phyloP scores from a whole-genome alignment of 2,888 invertebrate species.

The Laspeyria flexula region DNA sequence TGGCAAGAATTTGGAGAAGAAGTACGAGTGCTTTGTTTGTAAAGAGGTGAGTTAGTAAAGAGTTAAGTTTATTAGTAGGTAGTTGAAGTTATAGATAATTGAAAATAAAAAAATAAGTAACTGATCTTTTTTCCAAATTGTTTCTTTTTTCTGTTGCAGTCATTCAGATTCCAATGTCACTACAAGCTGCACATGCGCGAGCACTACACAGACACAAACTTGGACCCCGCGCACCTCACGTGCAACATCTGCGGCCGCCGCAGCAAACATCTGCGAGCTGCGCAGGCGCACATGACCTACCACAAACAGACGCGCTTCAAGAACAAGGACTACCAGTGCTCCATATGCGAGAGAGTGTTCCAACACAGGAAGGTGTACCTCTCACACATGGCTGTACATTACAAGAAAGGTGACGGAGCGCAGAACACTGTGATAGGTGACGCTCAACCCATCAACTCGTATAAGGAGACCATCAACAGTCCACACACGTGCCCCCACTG shows the following conservation, averaged over 20 bases:
- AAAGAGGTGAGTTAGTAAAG: slow-evolving; percentile 70
- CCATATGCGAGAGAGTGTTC: slow-evolving; percentile 79
- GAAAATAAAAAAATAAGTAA: too few species aligned
- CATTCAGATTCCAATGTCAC: slow-evolving; percentile 76
- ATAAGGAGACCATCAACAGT: slow-evolving; percentile 58
- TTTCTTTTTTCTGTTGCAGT: slow-evolving; percentile 63
- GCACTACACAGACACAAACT: slow-evolving; percentile 72
- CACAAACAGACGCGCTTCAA: slow-evolving; percentile 82
- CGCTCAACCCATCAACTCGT: slow-evolving; percentile 47
- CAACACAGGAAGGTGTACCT: slow-evolving; percentile 75
- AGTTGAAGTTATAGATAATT: background rate
- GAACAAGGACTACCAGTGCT: slow-evolving; percentile 80
- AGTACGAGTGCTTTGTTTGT: slow-evolving; percentile 75
- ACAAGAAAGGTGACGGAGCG: slow-evolving; percentile 75
- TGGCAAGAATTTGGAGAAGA: slow-evolving; percentile 70
- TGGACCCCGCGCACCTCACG: slow-evolving; percentile 73
- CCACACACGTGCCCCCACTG: slow-evolving; percentile 76
- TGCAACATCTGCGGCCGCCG: slow-evolving; percentile 76
- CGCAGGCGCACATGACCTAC: slow-evolving; percentile 78
- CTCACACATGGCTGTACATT: slow-evolving; percentile 80
- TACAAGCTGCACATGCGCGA: slow-evolving; percentile 78
- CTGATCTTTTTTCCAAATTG: too few species aligned
- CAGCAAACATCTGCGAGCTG: slow-evolving; percentile 80
- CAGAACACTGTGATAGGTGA: slow-evolving; percentile 70
- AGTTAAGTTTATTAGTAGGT: too few species aligned